Percentiles rank a stretch among this genome's conserved stretches.
phyloP scores from a whole-genome alignment of 2,888 invertebrate species.

The Adineta ricciae region DNA sequence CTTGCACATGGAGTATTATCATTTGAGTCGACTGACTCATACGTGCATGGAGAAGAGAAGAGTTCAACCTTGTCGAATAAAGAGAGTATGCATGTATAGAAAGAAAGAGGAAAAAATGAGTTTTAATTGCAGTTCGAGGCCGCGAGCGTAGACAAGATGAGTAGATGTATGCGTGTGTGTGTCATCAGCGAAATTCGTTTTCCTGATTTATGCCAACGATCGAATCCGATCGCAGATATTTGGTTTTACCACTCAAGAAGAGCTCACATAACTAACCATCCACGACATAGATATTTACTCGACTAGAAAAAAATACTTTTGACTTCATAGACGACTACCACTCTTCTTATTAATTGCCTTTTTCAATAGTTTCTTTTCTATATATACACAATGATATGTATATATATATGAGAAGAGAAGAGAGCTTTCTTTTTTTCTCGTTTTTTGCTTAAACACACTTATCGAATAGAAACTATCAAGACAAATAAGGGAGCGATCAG shows the following conservation, averaged over 20 bases:
- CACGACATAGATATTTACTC: neutral
- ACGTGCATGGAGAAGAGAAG: neutral
- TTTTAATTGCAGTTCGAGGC: neutral
- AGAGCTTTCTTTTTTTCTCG: neutral
- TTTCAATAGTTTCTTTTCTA: neutral
- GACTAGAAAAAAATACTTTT: neutral
- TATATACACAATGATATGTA: neutral
- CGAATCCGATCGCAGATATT: neutral
- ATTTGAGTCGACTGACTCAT: neutral
- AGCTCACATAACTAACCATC: neutral
- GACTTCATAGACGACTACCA: neutral
- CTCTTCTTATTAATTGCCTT: neutral
- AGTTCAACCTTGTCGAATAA: conserved; percentile 9
- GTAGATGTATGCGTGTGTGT: neutral
- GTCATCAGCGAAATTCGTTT: neutral
- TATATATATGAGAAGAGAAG: neutral
- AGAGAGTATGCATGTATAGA: neutral
- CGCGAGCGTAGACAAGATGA: neutral
- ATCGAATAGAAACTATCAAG: neutral
- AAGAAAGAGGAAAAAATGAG: neutral
- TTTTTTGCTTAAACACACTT: neutral
- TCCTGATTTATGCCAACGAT: neutral
- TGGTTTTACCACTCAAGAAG: neutral
- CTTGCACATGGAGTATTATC: conserved; percentile 1
- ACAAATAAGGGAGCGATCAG: neutral